Base-by-base conservation (phyloP, 2,888 invertebrate species). In the Rhyacophila evoluta region DNA sequence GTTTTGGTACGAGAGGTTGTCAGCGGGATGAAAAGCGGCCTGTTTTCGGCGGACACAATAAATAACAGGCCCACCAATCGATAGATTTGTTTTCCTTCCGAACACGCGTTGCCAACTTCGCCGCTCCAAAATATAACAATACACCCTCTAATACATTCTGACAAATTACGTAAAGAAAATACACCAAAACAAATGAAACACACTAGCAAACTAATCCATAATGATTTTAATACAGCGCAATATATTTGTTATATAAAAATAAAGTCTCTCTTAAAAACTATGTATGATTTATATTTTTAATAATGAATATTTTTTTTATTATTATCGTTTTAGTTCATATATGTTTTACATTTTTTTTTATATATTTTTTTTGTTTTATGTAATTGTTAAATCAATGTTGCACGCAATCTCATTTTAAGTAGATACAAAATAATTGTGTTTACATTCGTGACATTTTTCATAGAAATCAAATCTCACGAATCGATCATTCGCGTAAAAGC, bases 381-480 rank as follows among this genome's bases (percentile, higher is more conserved):
- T 19, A 19, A 19, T 55, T 8, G 10, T 19, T 25, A 25, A 10
- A 8, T 15, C 8, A 55, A 2, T 8, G 55, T 19, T 3, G 10
- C 55, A 55, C 55, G 55, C 55, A 55, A 12, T 15, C 10, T 19
- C 8, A 41, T 15, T 55, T 6, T 19, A 55, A 19, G 25, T 25
- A 55, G 55, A 55, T 55, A 55, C 1, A 19, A 25, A 55, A 55
- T 19, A 55, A 55, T 55, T 55, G 25, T 55, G 55, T 25, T 55
- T 6, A 19, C 19, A 55, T 55, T 55, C 55, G 55, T 55, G 55
- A 55, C 55, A 25, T 55, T 25, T 55, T 55, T 55, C 55, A 55
- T 55, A 19, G 8, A 19, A 19, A 19, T 55, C 8, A 1, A 25
- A 55, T 25, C 25, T 25, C 55, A 15, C 55, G 19, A 10, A 55